Conservation (phyloP, 2,113 vertebrate genomes). For the Steatornis caripensis region DNA sequence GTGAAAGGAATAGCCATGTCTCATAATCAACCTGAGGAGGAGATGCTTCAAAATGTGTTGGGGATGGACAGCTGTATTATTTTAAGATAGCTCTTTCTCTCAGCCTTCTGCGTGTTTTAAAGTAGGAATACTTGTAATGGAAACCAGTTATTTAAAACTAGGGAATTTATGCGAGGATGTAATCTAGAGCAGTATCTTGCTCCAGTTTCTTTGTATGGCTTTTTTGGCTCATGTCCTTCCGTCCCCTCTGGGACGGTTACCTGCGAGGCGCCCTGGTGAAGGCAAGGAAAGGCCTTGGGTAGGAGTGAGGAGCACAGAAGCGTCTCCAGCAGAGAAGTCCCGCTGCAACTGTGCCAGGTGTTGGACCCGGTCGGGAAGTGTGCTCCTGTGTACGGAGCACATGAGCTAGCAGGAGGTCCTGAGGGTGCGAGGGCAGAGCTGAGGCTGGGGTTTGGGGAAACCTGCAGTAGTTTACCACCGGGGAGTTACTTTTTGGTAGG, state of each 20-base stretch:
- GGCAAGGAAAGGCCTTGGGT: background rate
- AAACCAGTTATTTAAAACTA: background rate
- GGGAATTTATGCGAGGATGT: background rate
- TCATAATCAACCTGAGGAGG: background rate
- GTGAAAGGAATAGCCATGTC: background rate
- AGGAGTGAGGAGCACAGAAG: background rate
- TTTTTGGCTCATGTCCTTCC: background rate
- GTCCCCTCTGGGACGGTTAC: background rate
- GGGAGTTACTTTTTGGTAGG: background rate
- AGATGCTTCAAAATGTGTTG: background rate
- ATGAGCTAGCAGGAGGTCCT: background rate
- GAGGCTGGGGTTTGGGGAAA: background rate
- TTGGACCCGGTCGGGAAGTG: background rate
- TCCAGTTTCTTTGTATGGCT: background rate
- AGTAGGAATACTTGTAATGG: background rate
- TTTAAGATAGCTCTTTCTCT: background rate
- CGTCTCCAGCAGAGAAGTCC: background rate
- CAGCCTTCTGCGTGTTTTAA: background rate
- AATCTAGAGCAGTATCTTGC: background rate
- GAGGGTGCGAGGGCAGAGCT: background rate
- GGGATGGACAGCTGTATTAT: background rate
- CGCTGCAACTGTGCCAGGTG: background rate
- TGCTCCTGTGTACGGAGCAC: background rate
- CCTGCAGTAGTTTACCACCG: background rate
- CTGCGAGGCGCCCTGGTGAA: background rate